Percentiles rank a stretch among this genome's conserved stretches.
Evolutionary conservation across 2,888 invertebrate genomes (phyloP).

Genomic region (Oegoconia quadripuncta): DNA sequence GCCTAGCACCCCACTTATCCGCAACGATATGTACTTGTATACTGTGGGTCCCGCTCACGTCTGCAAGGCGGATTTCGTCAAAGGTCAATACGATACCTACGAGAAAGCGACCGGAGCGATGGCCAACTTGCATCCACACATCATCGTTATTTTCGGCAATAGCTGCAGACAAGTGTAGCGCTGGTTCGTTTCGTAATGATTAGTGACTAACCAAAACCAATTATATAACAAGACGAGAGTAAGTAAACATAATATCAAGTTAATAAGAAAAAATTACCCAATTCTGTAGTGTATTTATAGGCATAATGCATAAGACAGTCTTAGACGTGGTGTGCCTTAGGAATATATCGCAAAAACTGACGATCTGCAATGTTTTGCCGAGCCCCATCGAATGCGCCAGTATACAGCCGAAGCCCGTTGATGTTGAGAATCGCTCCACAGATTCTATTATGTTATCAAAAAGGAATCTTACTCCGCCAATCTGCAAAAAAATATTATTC

Average conservation of each 20-base stretch:
- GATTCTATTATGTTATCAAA: constrained; percentile 99
- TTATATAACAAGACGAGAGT: too few species aligned
- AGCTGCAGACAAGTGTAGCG: too few species aligned
- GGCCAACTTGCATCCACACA: too few species aligned
- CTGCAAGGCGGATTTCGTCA: too few species aligned
- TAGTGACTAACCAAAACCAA: too few species aligned
- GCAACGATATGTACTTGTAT: too few species aligned
- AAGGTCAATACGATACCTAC: too few species aligned
- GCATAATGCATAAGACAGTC: constrained; percentile 97
- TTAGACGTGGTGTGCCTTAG: constrained; percentile 92
- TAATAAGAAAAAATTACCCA: constrained; percentile 81
- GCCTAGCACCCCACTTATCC: too few species aligned
- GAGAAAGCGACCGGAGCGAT: too few species aligned
- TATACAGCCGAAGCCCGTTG: constrained; percentile 97
- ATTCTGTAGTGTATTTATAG: constrained; percentile 98
- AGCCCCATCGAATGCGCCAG: constrained; percentile 99
- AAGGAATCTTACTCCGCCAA: constrained; percentile 95
- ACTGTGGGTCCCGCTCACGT: too few species aligned
- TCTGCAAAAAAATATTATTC: constrained; percentile 79
- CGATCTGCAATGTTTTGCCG: constrained; percentile 98
- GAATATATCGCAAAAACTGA: constrained; percentile 97
- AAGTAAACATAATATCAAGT: neutral
- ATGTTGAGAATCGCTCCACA: constrained; percentile 90
- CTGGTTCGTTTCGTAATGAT: too few species aligned
- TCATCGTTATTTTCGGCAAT: too few species aligned